Percentiles rank a stretch among this genome's conserved stretches.
Evolutionary conservation across 2,797 vertebrate genomes (phyloP).

Genomic region (Zenarchopterus dispar): DNA sequence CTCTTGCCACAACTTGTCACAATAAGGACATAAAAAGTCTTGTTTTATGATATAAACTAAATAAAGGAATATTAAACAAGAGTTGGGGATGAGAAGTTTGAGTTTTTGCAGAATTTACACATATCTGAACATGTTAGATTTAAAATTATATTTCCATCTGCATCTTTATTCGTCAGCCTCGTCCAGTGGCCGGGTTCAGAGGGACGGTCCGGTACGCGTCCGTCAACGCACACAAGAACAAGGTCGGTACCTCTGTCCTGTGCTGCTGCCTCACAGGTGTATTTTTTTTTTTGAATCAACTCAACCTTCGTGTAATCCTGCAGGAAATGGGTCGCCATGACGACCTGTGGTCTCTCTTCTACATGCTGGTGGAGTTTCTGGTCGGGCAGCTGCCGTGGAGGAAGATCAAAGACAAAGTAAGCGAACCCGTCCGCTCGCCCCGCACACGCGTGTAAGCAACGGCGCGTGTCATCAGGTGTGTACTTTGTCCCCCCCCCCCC

Average conservation of each 20-base stretch:
- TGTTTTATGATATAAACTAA: no score
- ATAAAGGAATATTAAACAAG: no score
- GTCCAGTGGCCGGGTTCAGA: constrained; percentile 95
- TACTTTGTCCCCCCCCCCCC: constrained; percentile 18
- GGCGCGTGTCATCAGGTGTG: constrained; percentile 13
- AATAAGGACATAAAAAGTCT: no score
- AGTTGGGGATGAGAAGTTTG: no score
- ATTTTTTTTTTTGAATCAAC: not conserved
- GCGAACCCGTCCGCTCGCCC: not conserved
- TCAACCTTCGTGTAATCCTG: constrained; percentile 10
- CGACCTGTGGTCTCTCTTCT: constrained; percentile 98
- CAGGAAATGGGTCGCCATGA: constrained; percentile 99
- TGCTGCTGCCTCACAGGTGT: not conserved
- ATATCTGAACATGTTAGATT: not conserved
- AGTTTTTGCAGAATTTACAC: no score
- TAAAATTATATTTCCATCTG: not conserved
- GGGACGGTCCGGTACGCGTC: constrained; percentile 98
- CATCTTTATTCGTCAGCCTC: constrained; percentile 82
- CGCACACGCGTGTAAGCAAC: not conserved
- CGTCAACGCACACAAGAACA: constrained; percentile 96
- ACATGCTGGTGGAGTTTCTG: constrained; percentile 98
- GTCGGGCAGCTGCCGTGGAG: constrained; percentile 97
- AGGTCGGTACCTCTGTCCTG: constrained; percentile 80
- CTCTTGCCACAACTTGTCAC: no score
- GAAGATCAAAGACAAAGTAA: constrained; percentile 99